Conservation (phyloP, 92 coral and sea anemone genomes). For the Muricea muricata region DNA sequence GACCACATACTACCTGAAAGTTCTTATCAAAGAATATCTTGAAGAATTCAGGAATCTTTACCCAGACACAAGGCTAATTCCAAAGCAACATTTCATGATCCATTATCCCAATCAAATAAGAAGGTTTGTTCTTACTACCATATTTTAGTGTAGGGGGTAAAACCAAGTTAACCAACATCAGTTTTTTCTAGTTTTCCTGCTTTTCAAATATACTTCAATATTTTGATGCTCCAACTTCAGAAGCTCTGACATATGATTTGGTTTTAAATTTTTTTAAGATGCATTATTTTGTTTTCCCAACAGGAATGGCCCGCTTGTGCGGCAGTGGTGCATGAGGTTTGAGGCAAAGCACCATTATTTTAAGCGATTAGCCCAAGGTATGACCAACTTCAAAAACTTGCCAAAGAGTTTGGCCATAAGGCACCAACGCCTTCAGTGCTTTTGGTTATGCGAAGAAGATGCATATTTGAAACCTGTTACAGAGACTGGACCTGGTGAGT, state of each 20-base stretch:
- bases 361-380: slow-evolving; percentile 48
- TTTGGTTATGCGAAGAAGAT: slow-evolving; percentile 50
- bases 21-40: slow-evolving; percentile 58
- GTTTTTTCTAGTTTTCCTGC: too few species aligned
- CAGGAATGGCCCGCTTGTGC: slow-evolving; percentile 58
- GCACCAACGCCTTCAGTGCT: slow-evolving; percentile 61
- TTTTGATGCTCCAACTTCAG: too few species aligned
- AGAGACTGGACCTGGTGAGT: slow-evolving; percentile 62
- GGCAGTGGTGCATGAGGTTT: slow-evolving; percentile 66
- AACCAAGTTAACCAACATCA: too few species aligned
- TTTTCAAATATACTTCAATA: too few species aligned
- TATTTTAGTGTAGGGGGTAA: too few species aligned
- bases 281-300: too few species aligned
- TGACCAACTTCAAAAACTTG: slow-evolving; percentile 60
- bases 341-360: slow-evolving; percentile 62
- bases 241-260: too few species aligned
- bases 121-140: slow-evolving; percentile 12
- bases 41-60: slow-evolving; percentile 46
- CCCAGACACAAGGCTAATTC: slow-evolving; percentile 50
- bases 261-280: too few species aligned
- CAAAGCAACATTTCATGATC: slow-evolving; percentile 68
- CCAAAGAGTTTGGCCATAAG: slow-evolving; percentile 45
- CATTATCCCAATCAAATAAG: slow-evolving; percentile 58
- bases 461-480: slow-evolving; percentile 37
- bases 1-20: slow-evolving; percentile 37